These are phyloP conservation scores for Meta bourneti DNA, from an alignment of 2,888 invertebrate species.

Conservation along the genomic window DNA sequence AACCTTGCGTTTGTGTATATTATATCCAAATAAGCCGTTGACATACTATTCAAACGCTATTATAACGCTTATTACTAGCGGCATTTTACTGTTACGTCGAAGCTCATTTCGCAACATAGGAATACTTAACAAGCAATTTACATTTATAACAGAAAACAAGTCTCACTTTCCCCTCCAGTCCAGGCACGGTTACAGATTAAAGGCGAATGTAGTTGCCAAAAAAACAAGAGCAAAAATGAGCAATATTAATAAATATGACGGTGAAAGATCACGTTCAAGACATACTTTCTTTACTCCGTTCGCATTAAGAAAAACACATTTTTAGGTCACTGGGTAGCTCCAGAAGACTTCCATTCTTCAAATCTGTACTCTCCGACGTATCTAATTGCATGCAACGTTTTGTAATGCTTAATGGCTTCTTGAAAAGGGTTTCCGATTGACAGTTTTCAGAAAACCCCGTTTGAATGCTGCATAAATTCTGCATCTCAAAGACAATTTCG, in stretches of 20 bases:
- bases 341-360: constrained; percentile 10
- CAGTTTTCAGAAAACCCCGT: background rate
- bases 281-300: constrained; percentile 58
- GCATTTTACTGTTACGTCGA: background rate
- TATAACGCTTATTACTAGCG: background rate
- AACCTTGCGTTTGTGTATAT: too few species aligned
- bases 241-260: constrained; percentile 44
- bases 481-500: too few species aligned
- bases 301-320: constrained; percentile 35
- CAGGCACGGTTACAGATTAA: constrained; percentile 16
- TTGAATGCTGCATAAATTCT: too few species aligned
- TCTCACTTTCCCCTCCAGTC: background rate
- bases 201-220: constrained; percentile 3
- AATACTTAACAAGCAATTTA: constrained; percentile 30
- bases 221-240: constrained; percentile 26
- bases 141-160: background rate
- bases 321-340: constrained; percentile 52
- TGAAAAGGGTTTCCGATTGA: background rate
- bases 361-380: constrained; percentile 22
- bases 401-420: background rate
- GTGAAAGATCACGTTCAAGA: constrained; percentile 72
- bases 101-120: constrained; percentile 10
- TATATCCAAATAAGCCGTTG: background rate
- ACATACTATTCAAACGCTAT: background rate
- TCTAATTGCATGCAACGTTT: constrained; percentile 2